A percentile compares a stretch with the other conserved stretches of the same genome.
These are phyloP conservation scores for Tragelaphus buxtoni DNA, from an alignment of 2,113 vertebrate species.

Conservation along the genomic window DNA sequence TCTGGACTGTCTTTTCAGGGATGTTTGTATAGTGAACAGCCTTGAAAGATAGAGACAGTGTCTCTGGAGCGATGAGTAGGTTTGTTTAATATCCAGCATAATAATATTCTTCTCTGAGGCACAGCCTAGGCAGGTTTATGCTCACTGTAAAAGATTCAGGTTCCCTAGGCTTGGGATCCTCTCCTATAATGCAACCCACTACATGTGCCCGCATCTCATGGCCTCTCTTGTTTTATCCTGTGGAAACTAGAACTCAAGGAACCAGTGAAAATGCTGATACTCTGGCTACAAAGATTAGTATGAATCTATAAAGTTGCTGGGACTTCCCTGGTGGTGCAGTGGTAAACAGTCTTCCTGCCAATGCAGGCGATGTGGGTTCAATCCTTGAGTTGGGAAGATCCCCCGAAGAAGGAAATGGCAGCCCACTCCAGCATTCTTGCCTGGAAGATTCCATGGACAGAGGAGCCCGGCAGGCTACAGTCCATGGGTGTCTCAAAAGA, in stretches of 20 bases:
- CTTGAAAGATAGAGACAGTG: not conserved
- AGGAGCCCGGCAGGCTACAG: not conserved
- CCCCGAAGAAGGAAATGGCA: not conserved
- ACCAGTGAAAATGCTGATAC: not conserved
- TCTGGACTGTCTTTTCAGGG: not conserved
- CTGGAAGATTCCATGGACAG: not conserved
- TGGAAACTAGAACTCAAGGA: not conserved
- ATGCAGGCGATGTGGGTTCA: not conserved
- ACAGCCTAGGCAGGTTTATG: not conserved
- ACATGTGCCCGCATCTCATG: not conserved
- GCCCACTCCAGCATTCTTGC: not conserved
- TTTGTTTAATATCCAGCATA: not conserved
- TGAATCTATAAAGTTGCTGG: not conserved
- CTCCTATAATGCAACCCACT: not conserved
- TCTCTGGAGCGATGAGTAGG: not conserved
- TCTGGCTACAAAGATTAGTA: not conserved
- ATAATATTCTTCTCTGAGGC: not conserved
- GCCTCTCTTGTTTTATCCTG: not conserved
- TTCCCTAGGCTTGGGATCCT: not conserved
- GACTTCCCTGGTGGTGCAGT: not conserved
- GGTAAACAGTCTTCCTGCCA: not conserved
- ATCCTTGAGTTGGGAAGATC: not conserved
- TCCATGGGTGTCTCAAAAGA: not conserved
- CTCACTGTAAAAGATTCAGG: not conserved
- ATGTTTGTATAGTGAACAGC: not conserved